Percentiles rank a stretch among this genome's conserved stretches.
These are phyloP conservation scores for Callyntrura sp. DNA, from an alignment of 2,888 invertebrate species.

Conservation along the genomic window DNA sequence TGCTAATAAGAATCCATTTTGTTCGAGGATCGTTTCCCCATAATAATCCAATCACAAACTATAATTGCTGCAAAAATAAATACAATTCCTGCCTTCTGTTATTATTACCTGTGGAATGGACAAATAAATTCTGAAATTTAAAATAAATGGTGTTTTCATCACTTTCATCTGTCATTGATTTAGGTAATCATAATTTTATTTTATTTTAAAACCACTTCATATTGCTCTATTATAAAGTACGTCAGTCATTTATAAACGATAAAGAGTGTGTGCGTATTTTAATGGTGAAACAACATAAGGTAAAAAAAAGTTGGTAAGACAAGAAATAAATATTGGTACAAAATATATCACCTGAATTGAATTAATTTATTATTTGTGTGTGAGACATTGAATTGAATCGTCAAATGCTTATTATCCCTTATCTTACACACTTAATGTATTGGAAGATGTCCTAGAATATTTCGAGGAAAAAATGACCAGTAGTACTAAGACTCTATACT, in stretches of 20 bases:
- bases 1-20: too few species aligned
- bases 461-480: not conserved
- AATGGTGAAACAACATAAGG: not conserved
- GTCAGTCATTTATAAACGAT: slow-evolving; percentile 45
- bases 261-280: not conserved
- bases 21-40: too few species aligned
- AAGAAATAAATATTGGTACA: not conserved
- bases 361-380: not conserved
- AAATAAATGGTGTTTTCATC: too few species aligned
- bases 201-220: not conserved
- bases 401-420: too few species aligned
- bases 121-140: too few species aligned
- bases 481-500: not conserved
- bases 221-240: not conserved
- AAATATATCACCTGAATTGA: not conserved
- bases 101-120: too few species aligned
- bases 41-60: too few species aligned
- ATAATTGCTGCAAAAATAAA: too few species aligned
- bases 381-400: too few species aligned
- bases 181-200: too few species aligned
- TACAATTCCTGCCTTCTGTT: too few species aligned
- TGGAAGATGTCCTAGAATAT: not conserved
- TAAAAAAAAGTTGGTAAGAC: not conserved
- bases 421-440: not conserved
- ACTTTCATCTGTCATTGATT: too few species aligned